These are phyloP conservation scores for Pteronotus mesoamericanus DNA, from an alignment of 2,797 vertebrate species.

Conservation along the genomic window DNA sequence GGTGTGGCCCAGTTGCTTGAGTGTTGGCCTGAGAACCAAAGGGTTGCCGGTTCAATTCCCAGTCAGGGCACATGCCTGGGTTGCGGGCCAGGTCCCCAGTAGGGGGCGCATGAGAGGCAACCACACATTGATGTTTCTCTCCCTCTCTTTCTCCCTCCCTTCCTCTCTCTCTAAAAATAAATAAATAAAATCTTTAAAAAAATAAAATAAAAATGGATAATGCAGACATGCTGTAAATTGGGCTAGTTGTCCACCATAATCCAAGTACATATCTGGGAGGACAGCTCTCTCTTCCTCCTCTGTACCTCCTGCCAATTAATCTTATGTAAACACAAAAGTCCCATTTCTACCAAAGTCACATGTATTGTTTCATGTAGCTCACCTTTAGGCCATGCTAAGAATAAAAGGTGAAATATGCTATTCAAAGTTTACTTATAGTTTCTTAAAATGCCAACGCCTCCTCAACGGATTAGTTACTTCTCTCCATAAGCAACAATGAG, in stretches of 20 bases:
- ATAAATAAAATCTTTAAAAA: no score
- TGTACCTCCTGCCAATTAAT: not conserved
- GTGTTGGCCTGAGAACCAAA: no score
- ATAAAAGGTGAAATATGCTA: not conserved
- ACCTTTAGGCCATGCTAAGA: not conserved
- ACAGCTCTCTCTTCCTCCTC: not conserved
- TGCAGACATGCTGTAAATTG: fast-evolving
- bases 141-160: no score
- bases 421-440: not conserved
- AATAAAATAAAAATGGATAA: no score
- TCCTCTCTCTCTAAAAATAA: no score
- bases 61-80: no score
- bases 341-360: not conserved
- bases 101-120: no score
- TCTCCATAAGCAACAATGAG: not conserved
- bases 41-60: no score
- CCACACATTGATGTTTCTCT: no score
- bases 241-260: fast-evolving
- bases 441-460: not conserved
- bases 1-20: no score
- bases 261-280: fast-evolving
- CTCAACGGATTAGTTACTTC: not conserved
- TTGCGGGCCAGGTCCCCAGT: no score
- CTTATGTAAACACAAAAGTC: not conserved
- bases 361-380: not conserved